A percentile compares a stretch with the other conserved stretches of the same genome.
Evolutionary conservation across 2,797 vertebrate genomes (phyloP).

Genomic region (Melanitta fusca): DNA sequence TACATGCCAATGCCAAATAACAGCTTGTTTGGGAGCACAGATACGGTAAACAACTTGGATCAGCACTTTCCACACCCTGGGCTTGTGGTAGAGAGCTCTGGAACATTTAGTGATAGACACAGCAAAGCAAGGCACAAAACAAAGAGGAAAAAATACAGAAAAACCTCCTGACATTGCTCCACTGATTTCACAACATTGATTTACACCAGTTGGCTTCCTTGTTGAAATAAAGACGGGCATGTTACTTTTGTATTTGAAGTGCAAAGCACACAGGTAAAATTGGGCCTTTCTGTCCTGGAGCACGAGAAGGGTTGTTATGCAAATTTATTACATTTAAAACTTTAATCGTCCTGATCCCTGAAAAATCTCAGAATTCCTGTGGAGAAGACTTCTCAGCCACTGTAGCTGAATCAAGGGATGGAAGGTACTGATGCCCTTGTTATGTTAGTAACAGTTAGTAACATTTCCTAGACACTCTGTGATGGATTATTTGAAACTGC

Average conservation of each 20-base stretch:
- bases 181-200: background rate
- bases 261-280: background rate
- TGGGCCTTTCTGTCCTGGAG: background rate
- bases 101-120: constrained; percentile 3
- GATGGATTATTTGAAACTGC: background rate
- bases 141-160: constrained; percentile 21
- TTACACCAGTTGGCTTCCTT: background rate
- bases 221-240: background rate
- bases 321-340: background rate
- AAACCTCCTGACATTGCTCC: background rate
- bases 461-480: background rate
- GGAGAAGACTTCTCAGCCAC: background rate
- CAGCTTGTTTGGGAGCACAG: background rate
- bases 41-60: background rate
- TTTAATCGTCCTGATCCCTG: background rate
- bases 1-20: background rate
- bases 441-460: background rate
- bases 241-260: background rate
- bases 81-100: background rate
- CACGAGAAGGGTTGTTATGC: background rate
- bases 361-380: background rate
- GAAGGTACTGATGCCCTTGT: background rate
- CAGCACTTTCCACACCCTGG: constrained; percentile 16
- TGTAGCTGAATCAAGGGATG: background rate
- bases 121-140: constrained; percentile 35